phyloP scores from a whole-genome alignment of 35 echinoderm and acorn worm genomes.

The Apostichopus parvimensis region DNA sequence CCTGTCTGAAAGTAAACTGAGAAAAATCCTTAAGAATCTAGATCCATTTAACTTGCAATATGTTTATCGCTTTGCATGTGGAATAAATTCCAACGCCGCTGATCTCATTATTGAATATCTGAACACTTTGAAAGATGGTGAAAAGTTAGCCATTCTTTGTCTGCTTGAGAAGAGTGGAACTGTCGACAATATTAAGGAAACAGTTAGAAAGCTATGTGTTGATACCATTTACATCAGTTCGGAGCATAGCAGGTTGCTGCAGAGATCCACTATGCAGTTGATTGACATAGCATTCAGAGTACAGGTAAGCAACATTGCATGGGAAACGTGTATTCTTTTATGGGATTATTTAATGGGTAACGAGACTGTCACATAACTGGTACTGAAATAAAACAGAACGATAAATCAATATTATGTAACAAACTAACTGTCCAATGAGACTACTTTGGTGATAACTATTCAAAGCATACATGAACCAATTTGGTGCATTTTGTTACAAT shows the following conservation, averaged over 20 bases:
- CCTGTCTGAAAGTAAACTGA: too few species aligned
- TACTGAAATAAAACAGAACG: not conserved
- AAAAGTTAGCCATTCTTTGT: not conserved
- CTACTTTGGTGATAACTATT: too few species aligned
- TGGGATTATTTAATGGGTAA: not conserved
- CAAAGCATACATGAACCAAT: too few species aligned
- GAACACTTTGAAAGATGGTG: not conserved
- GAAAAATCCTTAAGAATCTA: not conserved
- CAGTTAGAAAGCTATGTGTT: not conserved
- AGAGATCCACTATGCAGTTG: slow-evolving; percentile 36
- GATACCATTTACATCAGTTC: not conserved
- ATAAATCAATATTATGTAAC: not conserved
- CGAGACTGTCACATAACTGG: too few species aligned
- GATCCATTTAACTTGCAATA: slow-evolving; percentile 27
- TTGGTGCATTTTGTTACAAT: not conserved
- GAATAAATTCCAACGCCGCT: not conserved
- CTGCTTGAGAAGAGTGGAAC: not conserved
- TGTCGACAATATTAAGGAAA: not conserved
- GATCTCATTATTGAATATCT: slow-evolving; percentile 10
- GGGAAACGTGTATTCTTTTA: not conserved
- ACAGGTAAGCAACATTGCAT: not conserved
- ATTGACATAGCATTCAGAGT: not conserved
- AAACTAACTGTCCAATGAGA: not conserved
- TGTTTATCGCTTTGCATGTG: slow-evolving; percentile 43
- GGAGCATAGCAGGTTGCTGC: not conserved